Evolutionary conservation across 2,113 vertebrate genomes (phyloP), one percentile per base, ranked within the genome.

Genomic region (Thymallus thymallus): DNA sequence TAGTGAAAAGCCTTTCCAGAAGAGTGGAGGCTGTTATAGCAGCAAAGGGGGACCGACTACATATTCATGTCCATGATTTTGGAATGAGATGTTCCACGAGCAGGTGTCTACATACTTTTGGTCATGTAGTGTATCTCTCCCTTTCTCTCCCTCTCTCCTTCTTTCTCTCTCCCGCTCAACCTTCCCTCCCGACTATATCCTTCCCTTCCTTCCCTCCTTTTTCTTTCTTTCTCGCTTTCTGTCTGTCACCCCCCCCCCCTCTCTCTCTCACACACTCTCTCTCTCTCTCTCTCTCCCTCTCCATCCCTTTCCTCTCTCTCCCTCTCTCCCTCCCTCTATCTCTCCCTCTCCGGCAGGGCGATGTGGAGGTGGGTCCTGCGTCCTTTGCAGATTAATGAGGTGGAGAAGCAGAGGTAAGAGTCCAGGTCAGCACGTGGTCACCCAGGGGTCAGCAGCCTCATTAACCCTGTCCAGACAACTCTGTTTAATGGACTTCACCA

Each of bases 341-440:
- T n/a, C 14, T 1, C 29, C 20, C 64, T 66, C 30, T 41, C 16
- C 1, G 0, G 16, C 18, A 4, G n/a, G 22, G 56, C 5, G 45
- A 6, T 41, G 56, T 63, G n/a, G 72, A 73, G 24, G 77, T 65
- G 66, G 60, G n/a, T 58, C 35, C 1, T 76, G 69, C 86, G 85
- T 84, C 76, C 65, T 80, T 84, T 74, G 77, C 79, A 82, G 81
- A 79, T 86, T 88, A 84, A 89, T 86, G 82, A 86, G 78, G 32
- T 73, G n/a, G 65, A 60, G 75, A 73, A 81, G 74, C 76, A 74
- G 64, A 62, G 76, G 45, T 79, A 51, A 76, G 48, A 76, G 55
- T 55, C 24, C 32, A 68, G 77, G 84, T 80, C 82, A 76, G 66
- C 22, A 30, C 60, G 9, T 24, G 77, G 77, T 83, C 80, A 80